Percentiles rank a stretch among this genome's conserved stretches.
These are phyloP conservation scores for Noctua janthina DNA, from an alignment of 2,888 invertebrate species.

Conservation along the genomic window DNA sequence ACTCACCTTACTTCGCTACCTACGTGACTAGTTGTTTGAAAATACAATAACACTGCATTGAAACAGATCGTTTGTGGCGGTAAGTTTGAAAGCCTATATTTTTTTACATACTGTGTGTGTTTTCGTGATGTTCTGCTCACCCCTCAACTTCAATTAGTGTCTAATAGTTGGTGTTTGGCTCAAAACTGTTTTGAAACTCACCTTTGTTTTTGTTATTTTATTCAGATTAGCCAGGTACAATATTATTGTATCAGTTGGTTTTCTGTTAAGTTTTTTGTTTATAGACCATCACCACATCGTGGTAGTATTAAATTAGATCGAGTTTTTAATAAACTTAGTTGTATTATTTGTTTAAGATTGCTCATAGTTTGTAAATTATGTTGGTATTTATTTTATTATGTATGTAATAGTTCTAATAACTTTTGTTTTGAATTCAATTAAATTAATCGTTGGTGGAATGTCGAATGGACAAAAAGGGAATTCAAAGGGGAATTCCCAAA, in stretches of 20 bases:
- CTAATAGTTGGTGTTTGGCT: not conserved
- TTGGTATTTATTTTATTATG: not conserved
- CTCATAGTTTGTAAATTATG: not conserved
- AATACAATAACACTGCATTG: slow-evolving; percentile 6
- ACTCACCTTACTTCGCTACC: not conserved
- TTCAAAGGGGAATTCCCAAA: not conserved
- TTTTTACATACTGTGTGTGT: not conserved
- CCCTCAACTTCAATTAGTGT: not conserved
- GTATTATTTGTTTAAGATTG: not conserved
- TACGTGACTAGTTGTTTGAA: not conserved
- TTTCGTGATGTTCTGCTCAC: not conserved
- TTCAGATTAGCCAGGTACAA: not conserved
- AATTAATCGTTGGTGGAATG: not conserved
- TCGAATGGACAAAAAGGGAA: not conserved
- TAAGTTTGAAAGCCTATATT: not conserved
- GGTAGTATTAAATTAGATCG: not conserved
- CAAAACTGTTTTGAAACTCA: not conserved
- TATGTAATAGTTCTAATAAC: not conserved
- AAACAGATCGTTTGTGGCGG: not conserved
- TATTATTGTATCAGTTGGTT: not conserved
- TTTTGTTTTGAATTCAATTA: not conserved
- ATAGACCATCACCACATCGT: not conserved
- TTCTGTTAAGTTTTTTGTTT: no score
- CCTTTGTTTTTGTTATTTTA: not conserved
- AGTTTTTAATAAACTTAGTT: not conserved